phyloP scores from a whole-genome alignment of 2,113 vertebrate genomes.

The Rhea pennata region DNA sequence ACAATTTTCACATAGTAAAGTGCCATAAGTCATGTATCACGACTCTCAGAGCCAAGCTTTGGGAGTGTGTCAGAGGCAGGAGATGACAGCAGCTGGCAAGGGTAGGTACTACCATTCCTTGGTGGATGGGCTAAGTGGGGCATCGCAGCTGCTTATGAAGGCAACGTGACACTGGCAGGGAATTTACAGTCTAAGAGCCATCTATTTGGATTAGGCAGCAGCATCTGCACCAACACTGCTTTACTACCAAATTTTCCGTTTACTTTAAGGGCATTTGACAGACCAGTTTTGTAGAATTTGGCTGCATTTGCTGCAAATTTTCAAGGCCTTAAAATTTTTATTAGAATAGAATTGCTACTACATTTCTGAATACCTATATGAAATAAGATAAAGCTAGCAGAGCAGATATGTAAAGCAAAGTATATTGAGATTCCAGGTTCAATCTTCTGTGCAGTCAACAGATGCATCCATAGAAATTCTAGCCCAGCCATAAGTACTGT shows the following conservation, averaged over 20 bases:
- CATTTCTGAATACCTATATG: background rate
- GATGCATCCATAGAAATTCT: background rate
- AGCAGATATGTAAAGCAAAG: background rate
- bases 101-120: background rate
- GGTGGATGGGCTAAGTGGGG: background rate
- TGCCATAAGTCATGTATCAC: background rate
- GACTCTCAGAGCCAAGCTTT: background rate
- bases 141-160: accelerated
- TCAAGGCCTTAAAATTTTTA: background rate
- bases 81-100: background rate
- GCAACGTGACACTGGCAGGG: background rate
- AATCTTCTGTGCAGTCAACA: background rate
- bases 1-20: background rate
- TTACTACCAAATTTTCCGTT: background rate
- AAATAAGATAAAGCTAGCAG: background rate
- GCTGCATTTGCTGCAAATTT: background rate
- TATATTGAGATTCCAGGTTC: background rate
- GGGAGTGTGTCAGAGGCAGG: background rate
- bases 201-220: background rate
- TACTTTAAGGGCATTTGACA: background rate
- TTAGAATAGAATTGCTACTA: background rate
- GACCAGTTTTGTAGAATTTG: background rate
- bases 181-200: background rate
- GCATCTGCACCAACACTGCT: background rate
- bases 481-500: background rate